Evolutionary conservation across 2,113 vertebrate species (phyloP), one percentile per base, ranked within the genome.

Genomic region (Poeciliopsis retropinna): DNA sequence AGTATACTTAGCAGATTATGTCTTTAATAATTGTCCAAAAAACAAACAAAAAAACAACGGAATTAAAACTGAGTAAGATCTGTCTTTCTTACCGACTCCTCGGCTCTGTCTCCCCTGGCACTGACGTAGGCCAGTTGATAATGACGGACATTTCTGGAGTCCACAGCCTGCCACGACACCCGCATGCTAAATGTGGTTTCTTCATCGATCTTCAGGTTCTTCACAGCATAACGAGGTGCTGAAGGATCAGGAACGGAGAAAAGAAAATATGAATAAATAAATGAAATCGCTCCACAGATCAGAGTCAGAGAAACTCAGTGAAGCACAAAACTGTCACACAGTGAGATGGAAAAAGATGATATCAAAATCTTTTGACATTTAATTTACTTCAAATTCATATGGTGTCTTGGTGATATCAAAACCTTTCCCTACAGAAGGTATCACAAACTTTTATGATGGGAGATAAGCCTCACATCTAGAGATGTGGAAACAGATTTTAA

Each of bases 151-250:
- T 85, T 93, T 79, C 94, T 68, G 39, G 73, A 10, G 85, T 97
- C 95, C 0, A 88, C 89, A 32, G 94, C 86, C 74, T 96, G 96
- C 98, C 98, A 99, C 0, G 93, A 88, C 39, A 97, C 95, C 37
- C 92, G 91, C 78, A 99, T 83, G 64, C 98, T 99, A 81, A 94
- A 98, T 39, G 96, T 95, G 19, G 97, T 97, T 84, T 97, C 95
- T 19, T 97, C 96, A 28, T 95, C 95, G 60, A 99, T 83, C 80
- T 91, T 91, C 85, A 99, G 85, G 87, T 95, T 96, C 82, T 93
- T 95, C 89, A 98, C 94, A 44, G 94, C 96, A 41, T 90, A 82
- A n/a, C 94, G 94, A 87, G 95, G 92, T 91, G 95, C 97, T 98
- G 86, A 39, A 88, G 84, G 22, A 67, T 39, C 60, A 78, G 1